These are phyloP conservation scores for Micrasema longulum DNA, from an alignment of 1,140 invertebrate species.

Conservation along the genomic window DNA sequence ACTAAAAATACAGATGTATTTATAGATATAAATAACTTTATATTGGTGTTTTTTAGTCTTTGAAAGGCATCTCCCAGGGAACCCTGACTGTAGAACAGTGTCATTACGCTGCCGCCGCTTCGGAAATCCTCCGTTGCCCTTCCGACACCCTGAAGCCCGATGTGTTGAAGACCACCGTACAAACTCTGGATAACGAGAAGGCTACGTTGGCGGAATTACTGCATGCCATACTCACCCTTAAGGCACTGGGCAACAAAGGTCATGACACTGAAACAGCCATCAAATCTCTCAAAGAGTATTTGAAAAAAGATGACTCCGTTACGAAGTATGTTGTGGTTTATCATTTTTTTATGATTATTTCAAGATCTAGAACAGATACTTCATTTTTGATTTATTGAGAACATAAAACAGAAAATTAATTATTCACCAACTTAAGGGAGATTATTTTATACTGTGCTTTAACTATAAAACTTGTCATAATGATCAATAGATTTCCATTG, in stretches of 20 bases:
- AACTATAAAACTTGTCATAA: too few relatives aligned
- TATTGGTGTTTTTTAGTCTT: constrained; percentile 15
- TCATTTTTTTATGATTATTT: too few relatives aligned
- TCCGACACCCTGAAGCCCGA: constrained; percentile 60
- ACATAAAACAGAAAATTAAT: too few relatives aligned
- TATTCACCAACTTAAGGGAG: too few relatives aligned
- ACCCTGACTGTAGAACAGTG: constrained; percentile 59
- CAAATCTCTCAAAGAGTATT: constrained; percentile 74
- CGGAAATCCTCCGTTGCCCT: constrained; percentile 58
- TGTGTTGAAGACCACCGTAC: constrained; percentile 56
- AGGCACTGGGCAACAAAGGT: constrained; percentile 61
- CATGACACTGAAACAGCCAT: constrained; percentile 70
- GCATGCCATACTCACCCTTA: constrained; percentile 61
- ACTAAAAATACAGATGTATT: too few relatives aligned
- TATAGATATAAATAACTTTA: not conserved
- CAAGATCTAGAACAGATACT: too few relatives aligned
- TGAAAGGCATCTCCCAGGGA: constrained; percentile 12
- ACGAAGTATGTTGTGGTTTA: constrained; percentile 74
- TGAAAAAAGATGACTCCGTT: constrained; percentile 84
- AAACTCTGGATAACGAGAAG: constrained; percentile 61
- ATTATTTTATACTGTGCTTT: too few relatives aligned
- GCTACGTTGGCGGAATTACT: constrained; percentile 61
- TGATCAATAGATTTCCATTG: too few relatives aligned
- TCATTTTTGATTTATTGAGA: too few relatives aligned
- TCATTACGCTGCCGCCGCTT: constrained; percentile 62